Evolutionary conservation across 2,113 vertebrate genomes (phyloP).

Genomic region (Mohoua ochrocephala): DNA sequence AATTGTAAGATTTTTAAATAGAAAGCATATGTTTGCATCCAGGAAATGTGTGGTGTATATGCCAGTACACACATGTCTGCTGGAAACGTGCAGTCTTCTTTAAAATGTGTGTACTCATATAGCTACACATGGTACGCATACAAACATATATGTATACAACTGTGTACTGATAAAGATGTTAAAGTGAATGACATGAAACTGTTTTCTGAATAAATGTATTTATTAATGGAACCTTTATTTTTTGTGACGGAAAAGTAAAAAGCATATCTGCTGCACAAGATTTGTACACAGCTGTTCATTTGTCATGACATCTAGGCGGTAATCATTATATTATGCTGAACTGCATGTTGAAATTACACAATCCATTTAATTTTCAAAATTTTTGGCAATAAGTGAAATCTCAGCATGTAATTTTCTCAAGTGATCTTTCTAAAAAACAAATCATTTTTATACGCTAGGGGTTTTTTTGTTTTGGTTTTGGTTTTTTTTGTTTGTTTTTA

Average conservation of each 20-base stretch:
- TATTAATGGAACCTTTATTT: conserved; percentile 24
- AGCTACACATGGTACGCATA: conserved; percentile 24
- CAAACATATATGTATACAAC: conserved; percentile 52
- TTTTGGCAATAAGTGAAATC: conserved; percentile 69
- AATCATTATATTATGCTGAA: conserved; percentile 68
- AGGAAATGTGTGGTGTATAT: conserved; percentile 54
- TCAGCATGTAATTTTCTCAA: conserved; percentile 79
- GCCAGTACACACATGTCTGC: conserved; percentile 50
- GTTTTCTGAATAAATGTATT: conserved; percentile 40
- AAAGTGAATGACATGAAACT: conserved; percentile 1
- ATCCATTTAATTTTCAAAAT: conserved; percentile 71
- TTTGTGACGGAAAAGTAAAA: conserved; percentile 55
- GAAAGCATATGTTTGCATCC: conserved; percentile 56
- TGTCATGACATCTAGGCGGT: conserved; percentile 72
- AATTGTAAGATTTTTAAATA: conserved; percentile 48
- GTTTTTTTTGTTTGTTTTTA: conserved; percentile 67
- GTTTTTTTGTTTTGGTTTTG: conserved; percentile 65
- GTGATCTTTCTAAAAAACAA: conserved; percentile 54
- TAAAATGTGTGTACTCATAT: conserved; percentile 28
- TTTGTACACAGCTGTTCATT: conserved; percentile 75
- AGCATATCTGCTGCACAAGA: conserved; percentile 53
- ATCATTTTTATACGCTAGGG: conserved; percentile 71
- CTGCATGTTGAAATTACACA: conserved; percentile 76
- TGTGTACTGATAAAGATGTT: conserved; percentile 41
- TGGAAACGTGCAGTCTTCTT: not conserved